Percentiles rank a stretch among this genome's conserved stretches.
These are phyloP conservation scores for Gobius niger DNA, from an alignment of 2,113 vertebrate genomes.

Conservation along the genomic window DNA sequence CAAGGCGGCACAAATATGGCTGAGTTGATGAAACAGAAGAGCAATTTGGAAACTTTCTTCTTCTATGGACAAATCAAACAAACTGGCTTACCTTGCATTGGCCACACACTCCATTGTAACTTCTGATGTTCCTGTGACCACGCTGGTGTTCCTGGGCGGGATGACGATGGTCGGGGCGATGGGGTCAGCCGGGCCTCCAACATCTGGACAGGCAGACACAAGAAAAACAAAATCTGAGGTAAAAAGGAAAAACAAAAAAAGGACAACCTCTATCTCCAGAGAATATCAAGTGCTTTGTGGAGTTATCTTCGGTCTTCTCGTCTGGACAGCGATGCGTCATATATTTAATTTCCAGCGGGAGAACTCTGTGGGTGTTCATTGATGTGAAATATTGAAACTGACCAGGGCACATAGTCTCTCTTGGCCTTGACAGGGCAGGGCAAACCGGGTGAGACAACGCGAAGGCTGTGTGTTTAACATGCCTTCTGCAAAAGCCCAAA, in stretches of 20 bases:
- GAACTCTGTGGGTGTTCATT: conserved; percentile 24
- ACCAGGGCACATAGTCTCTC: conserved; percentile 40
- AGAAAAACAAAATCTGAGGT: conserved; percentile 2
- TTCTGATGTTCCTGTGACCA: conserved; percentile 90
- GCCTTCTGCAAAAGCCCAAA: conserved; percentile 27
- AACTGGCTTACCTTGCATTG: conserved; percentile 85
- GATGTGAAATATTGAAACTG: conserved; percentile 60
- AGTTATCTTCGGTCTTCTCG: not conserved
- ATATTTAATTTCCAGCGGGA: conserved; percentile 32
- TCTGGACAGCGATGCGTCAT: conserved; percentile 19
- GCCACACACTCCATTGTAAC: conserved; percentile 97
- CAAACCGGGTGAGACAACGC: conserved; percentile 42
- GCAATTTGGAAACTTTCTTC: too few relatives aligned
- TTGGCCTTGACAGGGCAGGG: conserved; percentile 46
- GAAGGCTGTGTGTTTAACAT: conserved; percentile 51
- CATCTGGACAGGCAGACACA: conserved; percentile 74
- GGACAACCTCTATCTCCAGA: not conserved
- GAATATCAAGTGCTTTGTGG: not conserved
- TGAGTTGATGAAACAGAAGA: too few relatives aligned
- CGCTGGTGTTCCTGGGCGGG: conserved; percentile 93
- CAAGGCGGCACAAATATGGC: too few relatives aligned
- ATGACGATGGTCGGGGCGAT: conserved; percentile 95
- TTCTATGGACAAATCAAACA: too few relatives aligned
- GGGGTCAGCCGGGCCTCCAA: conserved; percentile 92
- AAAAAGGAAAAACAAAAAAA: not conserved